Evolutionary conservation across 2,888 invertebrate genomes (phyloP).

Genomic region (Tethea ocularis): DNA sequence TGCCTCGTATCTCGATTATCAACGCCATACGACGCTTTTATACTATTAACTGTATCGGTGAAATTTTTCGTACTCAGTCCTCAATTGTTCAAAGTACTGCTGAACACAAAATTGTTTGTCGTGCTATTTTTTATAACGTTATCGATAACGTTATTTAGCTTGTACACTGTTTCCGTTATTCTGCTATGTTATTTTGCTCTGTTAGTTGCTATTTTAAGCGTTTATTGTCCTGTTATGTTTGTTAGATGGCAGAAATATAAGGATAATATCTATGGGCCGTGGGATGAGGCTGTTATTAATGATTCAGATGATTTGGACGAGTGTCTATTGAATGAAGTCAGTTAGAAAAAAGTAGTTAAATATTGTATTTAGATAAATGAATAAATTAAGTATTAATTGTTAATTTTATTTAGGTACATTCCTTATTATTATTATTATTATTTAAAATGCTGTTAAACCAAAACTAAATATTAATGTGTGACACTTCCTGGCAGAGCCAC

Average conservation of each 20-base stretch:
- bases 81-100: conserved; percentile 86
- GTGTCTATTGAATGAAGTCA: conserved; percentile 38
- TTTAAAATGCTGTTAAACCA: too few relatives aligned
- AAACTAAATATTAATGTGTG: too few relatives aligned
- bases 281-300: conserved; percentile 96
- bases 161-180: conserved; percentile 83
- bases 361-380: too few relatives aligned
- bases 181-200: conserved; percentile 85
- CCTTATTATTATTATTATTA: too few relatives aligned
- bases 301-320: conserved; percentile 83
- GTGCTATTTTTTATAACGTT: conserved; percentile 79
- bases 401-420: too few relatives aligned
- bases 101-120: conserved; percentile 82
- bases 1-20: conserved; percentile 96
- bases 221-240: conserved; percentile 90
- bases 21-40: conserved; percentile 93
- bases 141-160: conserved; percentile 71
- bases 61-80: conserved; percentile 96
- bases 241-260: conserved; percentile 90
- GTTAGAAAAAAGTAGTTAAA: neutral
- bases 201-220: conserved; percentile 85
- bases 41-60: conserved; percentile 94
- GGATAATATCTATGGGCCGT: conserved; percentile 97
- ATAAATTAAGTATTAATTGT: too few relatives aligned
- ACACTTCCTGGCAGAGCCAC: too few relatives aligned